These are phyloP conservation scores for Ceratotherium simum DNA, from an alignment of 2,113 vertebrate species.

Conservation along the genomic window DNA sequence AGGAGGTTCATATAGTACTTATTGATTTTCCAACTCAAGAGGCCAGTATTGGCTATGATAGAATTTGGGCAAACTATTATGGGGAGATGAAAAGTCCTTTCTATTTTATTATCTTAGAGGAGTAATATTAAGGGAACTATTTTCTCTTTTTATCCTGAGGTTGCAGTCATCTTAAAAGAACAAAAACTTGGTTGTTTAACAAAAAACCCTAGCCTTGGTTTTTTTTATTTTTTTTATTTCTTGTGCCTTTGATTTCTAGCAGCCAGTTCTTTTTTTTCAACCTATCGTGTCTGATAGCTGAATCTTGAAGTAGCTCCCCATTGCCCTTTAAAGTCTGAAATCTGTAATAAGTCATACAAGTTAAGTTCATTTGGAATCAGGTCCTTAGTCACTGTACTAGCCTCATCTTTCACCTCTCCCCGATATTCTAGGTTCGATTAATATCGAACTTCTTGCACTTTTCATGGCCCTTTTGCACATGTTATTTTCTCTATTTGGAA, in stretches of 20 bases:
- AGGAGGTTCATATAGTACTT: conserved; percentile 28
- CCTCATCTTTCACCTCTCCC: background rate
- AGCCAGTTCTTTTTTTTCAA: conserved; percentile 47
- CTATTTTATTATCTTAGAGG: conserved; percentile 41
- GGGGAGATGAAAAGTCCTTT: background rate
- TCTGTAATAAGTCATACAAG: conserved; percentile 23
- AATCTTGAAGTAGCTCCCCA: conserved; percentile 24
- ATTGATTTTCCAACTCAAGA: conserved; percentile 7
- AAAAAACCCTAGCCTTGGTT: background rate
- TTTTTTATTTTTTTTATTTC: background rate
- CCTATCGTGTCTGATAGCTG: background rate
- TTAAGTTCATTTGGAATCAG: conserved; percentile 55
- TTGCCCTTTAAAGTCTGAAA: conserved; percentile 56
- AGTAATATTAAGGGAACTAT: conserved; percentile 7
- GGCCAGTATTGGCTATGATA: background rate
- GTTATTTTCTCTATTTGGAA: background rate
- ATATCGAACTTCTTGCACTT: background rate
- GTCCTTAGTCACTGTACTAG: background rate
- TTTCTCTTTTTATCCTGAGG: background rate
- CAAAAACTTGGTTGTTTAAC: conserved; percentile 13
- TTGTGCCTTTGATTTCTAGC: conserved; percentile 44
- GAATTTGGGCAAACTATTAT: conserved; percentile 52
- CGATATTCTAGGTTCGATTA: conserved; percentile 19
- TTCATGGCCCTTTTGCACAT: background rate
- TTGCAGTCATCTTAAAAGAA: conserved; percentile 52